Conservation (phyloP, 2,797 vertebrate genomes). For the Lemur catta region DNA sequence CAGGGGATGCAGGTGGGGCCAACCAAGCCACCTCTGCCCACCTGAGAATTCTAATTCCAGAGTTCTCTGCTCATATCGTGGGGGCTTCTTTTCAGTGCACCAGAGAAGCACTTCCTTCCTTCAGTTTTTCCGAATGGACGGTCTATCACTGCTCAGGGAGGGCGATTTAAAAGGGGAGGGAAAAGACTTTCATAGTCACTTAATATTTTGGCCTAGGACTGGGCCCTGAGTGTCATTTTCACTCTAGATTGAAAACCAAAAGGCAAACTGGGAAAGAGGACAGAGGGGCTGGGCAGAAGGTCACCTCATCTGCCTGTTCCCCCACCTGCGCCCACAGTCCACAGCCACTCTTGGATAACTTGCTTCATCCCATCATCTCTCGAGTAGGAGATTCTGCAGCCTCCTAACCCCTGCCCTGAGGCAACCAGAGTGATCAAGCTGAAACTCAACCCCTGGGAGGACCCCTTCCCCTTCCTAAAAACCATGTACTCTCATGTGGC, state of each 20-base stretch:
- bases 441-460: background rate
- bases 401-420: background rate
- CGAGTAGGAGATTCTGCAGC: too few relatives aligned
- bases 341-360: background rate
- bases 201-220: background rate
- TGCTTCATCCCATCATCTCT: background rate
- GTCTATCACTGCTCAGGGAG: background rate
- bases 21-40: background rate
- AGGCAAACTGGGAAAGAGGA: background rate
- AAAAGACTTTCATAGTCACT: background rate
- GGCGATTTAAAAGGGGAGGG: background rate
- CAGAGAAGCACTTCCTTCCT: background rate
- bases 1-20: background rate
- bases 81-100: background rate
- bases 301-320: too few relatives aligned
- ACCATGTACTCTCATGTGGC: fast-evolving
- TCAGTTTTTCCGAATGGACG: background rate
- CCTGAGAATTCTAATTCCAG: background rate
- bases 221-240: background rate
- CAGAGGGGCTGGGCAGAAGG: background rate
- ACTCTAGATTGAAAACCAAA: background rate
- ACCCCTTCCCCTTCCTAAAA: background rate
- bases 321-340: too few relatives aligned
- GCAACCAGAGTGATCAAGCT: too few relatives aligned
- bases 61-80: background rate